Evolutionary conservation across 2,113 vertebrate species (phyloP), one percentile per base, ranked within the genome.

Genomic region (Triplophysa rosa): DNA sequence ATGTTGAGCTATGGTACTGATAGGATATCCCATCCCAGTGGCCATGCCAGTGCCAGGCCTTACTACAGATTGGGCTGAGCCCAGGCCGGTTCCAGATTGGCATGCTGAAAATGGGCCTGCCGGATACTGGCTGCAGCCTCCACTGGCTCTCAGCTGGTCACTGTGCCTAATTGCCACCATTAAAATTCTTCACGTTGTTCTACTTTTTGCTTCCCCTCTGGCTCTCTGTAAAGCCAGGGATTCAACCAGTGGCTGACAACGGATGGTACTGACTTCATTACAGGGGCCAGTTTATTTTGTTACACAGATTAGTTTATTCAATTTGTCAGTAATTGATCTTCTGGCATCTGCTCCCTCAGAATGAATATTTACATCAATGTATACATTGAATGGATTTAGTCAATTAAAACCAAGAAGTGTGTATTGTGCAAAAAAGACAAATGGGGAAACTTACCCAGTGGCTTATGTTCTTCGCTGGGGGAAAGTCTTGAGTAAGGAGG

Each of bases 401-500:
- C 7, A 66, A 40, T 59, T 58, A 67, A n/a, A 64, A 9, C 11
- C 17, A 14, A 1, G 3, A 4, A 59, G 67, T 23, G 24, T 40
- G 17, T 74, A 37, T 2, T 45, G 42, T 45, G 42, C 8, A 40
- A 3, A 13, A 62, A 26, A 29, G 49, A 54, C 49, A 54, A 54
- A 54, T 13, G 54, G 19, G n/a, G 69, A 63, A 8, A 49, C 97
- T 83, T 94, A 98, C 97, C 96, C 95, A 98, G 95, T 95, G 96
- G 95, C 95, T 98, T 98, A 94, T 95, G 95, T 92, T 98, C 96
- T 80, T 97, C 95, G 61, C 89, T 94, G 79, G 96, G 95, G 93
- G 96, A 98, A 90, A 98, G 95, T 92, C 98, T 95, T 82, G 98
- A 98, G 88, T 99, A 99, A 81, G 98, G 98, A 87, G 97, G 98